Conservation (phyloP, 2,113 vertebrate species). For the Pachypanchax playfairii region DNA sequence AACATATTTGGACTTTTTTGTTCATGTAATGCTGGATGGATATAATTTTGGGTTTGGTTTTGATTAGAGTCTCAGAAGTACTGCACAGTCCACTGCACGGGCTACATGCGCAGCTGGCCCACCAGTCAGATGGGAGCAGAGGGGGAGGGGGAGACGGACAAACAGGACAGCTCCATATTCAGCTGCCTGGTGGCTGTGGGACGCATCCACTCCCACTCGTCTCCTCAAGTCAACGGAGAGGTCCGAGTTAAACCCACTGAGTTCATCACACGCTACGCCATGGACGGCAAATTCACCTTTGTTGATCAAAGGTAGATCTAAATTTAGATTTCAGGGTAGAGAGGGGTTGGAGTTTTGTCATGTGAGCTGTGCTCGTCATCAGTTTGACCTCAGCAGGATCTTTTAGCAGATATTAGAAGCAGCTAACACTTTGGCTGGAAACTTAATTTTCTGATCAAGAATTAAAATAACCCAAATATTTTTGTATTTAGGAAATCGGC, state of each 20-base stretch:
- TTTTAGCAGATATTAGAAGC: background rate
- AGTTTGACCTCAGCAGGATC: too few relatives aligned
- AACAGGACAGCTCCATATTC: slow-evolving; percentile 83
- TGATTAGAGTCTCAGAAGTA: slow-evolving; percentile 85
- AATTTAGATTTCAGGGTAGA: background rate
- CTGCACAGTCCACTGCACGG: slow-evolving; percentile 91
- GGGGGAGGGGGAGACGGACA: slow-evolving; percentile 83
- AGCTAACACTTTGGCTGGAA: too few relatives aligned
- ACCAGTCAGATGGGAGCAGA: slow-evolving; percentile 83
- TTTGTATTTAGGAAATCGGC: too few relatives aligned
- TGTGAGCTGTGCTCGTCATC: background rate
- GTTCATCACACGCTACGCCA: slow-evolving; percentile 88
- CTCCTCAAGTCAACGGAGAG: slow-evolving; percentile 83
- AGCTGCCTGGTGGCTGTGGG: slow-evolving; percentile 91
- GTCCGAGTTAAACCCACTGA: slow-evolving; percentile 86
- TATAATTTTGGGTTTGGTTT: slow-evolving; percentile 7
- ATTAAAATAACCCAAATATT: too few relatives aligned
- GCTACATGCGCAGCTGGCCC: slow-evolving; percentile 90
- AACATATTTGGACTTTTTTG: too few relatives aligned
- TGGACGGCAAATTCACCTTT: slow-evolving; percentile 93
- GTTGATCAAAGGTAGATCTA: slow-evolving; percentile 88
- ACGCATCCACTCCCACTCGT: slow-evolving; percentile 81
- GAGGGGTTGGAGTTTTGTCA: background rate
- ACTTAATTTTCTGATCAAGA: too few relatives aligned
- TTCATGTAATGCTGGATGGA: background rate